These are phyloP conservation scores for Poeciliopsis presidionis DNA, from an alignment of 2,797 vertebrate species.

Conservation along the genomic window DNA sequence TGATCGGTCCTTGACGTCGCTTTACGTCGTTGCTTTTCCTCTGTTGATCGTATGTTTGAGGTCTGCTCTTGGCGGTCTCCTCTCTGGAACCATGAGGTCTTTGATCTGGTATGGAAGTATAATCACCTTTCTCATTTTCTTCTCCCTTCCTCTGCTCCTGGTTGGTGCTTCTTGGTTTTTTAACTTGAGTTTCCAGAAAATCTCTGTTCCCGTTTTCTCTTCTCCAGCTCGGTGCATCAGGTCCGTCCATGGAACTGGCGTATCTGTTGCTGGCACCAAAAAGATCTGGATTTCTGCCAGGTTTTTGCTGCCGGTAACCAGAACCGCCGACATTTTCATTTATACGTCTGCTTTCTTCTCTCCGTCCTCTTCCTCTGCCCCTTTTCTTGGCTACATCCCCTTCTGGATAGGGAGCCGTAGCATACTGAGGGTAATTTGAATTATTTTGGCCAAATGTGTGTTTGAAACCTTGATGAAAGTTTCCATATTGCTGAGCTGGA, in stretches of 20 bases:
- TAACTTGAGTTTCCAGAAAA: conserved; percentile 81
- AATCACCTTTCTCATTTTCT: conserved; percentile 73
- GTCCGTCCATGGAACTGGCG: conserved; percentile 39
- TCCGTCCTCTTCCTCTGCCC: conserved; percentile 65
- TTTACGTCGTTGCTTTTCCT: conserved; percentile 53
- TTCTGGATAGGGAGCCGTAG: conserved; percentile 36
- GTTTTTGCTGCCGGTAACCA: conserved; percentile 81
- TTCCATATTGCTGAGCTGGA: conserved; percentile 75
- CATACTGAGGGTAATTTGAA: conserved; percentile 62
- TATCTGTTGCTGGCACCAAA: conserved; percentile 62
- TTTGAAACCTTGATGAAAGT: conserved; percentile 61
- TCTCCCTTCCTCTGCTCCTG: conserved; percentile 80
- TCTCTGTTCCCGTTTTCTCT: conserved; percentile 71
- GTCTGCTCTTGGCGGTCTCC: conserved; percentile 48
- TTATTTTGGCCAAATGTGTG: conserved; percentile 70
- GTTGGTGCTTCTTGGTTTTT: conserved; percentile 79
- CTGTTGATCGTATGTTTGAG: conserved; percentile 38
- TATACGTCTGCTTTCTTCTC: conserved; percentile 54
- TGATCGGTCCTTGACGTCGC: conserved; percentile 79
- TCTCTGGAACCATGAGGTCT: conserved; percentile 29
- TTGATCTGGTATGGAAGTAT: conserved; percentile 54
- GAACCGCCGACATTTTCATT: conserved; percentile 53
- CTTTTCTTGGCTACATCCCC: conserved; percentile 53
- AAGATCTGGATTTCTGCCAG: conserved; percentile 73
- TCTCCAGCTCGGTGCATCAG: conserved; percentile 72